phyloP scores from a whole-genome alignment of 2,888 invertebrate species.

The Polia nebulosa region DNA sequence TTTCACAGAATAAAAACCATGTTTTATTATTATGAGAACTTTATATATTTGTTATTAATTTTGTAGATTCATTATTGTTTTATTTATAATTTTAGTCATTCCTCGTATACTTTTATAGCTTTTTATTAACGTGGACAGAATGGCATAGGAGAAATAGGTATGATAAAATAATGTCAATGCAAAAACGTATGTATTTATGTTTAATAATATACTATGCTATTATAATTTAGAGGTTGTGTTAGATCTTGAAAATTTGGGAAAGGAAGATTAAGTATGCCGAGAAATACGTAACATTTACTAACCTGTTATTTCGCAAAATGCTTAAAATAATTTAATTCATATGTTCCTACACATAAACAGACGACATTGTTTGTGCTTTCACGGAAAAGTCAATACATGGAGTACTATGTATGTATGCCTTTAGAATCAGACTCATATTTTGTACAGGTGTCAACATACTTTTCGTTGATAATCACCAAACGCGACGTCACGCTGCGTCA shows the following conservation, averaged over 20 bases:
- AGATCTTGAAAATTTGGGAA: neutral
- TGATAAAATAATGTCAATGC: slow-evolving; percentile 32
- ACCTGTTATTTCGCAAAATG: neutral
- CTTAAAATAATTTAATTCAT: too few species aligned
- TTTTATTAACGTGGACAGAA: slow-evolving; percentile 35
- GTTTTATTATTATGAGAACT: slow-evolving; percentile 32
- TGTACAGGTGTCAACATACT: neutral
- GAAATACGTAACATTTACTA: neutral
- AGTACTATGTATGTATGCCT: slow-evolving; percentile 1
- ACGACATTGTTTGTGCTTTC: slow-evolving; percentile 1
- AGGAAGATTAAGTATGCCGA: neutral
- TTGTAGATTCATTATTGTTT: slow-evolving; percentile 49
- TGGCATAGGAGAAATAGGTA: slow-evolving; percentile 11
- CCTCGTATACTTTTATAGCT: slow-evolving; percentile 51
- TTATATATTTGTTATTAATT: slow-evolving; percentile 44
- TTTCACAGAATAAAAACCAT: slow-evolving; percentile 20
- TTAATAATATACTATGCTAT: neutral
- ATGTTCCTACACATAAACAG: too few species aligned
- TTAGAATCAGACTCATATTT: neutral
- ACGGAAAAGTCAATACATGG: slow-evolving; percentile 9
- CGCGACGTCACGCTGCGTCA: neutral
- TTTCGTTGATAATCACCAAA: neutral
- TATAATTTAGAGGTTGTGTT: slow-evolving; percentile 13
- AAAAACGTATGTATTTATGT: slow-evolving; percentile 13
- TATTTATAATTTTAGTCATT: slow-evolving; percentile 55